Evolutionary conservation across 2,113 vertebrate species (phyloP), one percentile per base, ranked within the genome.

Genomic region (Phalacrocorax pelagicus): DNA sequence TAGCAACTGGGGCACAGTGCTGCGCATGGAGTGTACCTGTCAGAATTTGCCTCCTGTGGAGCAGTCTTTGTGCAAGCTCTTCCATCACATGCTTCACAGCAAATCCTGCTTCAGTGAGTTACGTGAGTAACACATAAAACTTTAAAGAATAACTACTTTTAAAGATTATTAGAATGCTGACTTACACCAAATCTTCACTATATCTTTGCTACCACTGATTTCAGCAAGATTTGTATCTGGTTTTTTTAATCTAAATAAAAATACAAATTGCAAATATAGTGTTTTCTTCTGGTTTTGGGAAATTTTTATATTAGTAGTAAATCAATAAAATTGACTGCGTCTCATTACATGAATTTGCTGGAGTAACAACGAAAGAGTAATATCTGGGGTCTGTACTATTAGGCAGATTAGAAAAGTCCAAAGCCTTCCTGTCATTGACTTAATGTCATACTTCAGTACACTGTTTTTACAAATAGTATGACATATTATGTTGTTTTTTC

Each of bases 1-100:
- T 10, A 97, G 93, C 34, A 99, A 78, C 51, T 93, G 99, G 71
- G 99, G 99, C 44, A 99, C 99, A 0, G 9, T 95, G 23, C 98
- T 99, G 67, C 99, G 98, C 23, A 40, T 91, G 10, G 98, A 98
- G 12, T 99, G 99, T 59, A 98, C 98, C 22, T 99, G 99, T 77
- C 94, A 96, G 52, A 82, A 96, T 34, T 9, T 97, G 19, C 74
- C 94, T 26, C 87, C 81, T 1, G 5, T 24, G 1, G 96, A 99
- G 81, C 97, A 98, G 11, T 40, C 94, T 63, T 78, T 96, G 46
- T 99, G 99, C 71, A 67, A 95, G 58, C 94, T 97, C 92, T 98
- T 99, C 95, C 97, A 98, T 14, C 96, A 98, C 13, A 97, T 98
- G 57, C 95, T 99, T 90, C 99, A 99, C 73, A 98, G 98, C 82